A percentile compares a stretch with the other conserved stretches of the same genome.
Evolutionary conservation across 2,113 vertebrate genomes (phyloP).

Genomic region (Paralichthys olivaceus): DNA sequence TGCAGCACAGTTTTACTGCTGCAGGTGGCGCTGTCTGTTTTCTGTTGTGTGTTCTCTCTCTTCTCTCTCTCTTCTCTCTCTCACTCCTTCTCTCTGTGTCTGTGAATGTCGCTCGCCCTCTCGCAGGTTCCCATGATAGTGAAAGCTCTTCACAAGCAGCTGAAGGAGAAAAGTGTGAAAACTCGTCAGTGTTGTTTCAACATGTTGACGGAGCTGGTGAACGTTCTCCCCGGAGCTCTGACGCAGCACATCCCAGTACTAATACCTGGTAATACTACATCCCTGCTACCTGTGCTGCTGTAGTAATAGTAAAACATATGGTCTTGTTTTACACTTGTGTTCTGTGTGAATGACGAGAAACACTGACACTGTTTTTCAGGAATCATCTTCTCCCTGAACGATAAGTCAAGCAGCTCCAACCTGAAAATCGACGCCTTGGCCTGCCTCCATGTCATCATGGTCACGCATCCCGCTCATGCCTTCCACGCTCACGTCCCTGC

Average conservation of each 20-base stretch:
- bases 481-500: conserved; percentile 97
- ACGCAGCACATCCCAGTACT: conserved; percentile 95
- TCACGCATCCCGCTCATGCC: conserved; percentile 95
- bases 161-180: conserved; percentile 99
- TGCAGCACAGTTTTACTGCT: background rate
- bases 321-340: too few relatives aligned
- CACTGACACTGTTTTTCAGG: conserved; percentile 76
- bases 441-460: conserved; percentile 96
- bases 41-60: background rate
- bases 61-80: background rate
- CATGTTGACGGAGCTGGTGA: conserved; percentile 98
- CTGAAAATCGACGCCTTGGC: conserved; percentile 98
- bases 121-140: conserved; percentile 96
- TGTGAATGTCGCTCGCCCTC: conserved; percentile 4
- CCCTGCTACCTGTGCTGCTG: background rate
- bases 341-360: too few relatives aligned
- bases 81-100: background rate
- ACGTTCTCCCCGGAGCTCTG: conserved; percentile 95
- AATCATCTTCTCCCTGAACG: conserved; percentile 98
- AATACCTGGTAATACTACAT: conserved; percentile 88
- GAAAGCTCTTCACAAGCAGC: conserved; percentile 97
- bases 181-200: conserved; percentile 99
- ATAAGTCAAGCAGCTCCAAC: conserved; percentile 98
- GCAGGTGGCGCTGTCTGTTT: conserved; percentile 10
- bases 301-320: too few relatives aligned